Evolutionary conservation across 2,113 vertebrate genomes (phyloP), one percentile per base, ranked within the genome.

Genomic region (Hyaena hyaena): DNA sequence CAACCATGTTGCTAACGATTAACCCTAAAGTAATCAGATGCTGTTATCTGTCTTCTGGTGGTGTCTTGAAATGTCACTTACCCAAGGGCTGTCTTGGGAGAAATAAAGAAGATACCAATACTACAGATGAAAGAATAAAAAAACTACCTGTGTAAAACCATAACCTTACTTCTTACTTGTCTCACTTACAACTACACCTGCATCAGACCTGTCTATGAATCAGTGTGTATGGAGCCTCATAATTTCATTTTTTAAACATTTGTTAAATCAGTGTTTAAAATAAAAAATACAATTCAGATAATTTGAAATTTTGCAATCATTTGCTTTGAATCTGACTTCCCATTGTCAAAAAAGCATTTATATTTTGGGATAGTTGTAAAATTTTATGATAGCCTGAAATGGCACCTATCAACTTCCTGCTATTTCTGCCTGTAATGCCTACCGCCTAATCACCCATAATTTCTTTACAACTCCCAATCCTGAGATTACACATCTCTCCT

Each of bases 1-100:
- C 69, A 97, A 88, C 94, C 76, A 33, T 82, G 94, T 96, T 97
- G 95, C 86, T 97, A 97, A 96, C 0, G 63, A 97, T 97, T 96
- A 97, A 97, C 90, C 77, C 97, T 85, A 90, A 97, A 96, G 81
- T 95, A 94, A 92, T 96, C 90, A 80, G 90, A 94, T 71, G 50
- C 35, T 91, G 83, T 94, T 79, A 85, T 95, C 71, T 91, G 88
- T 96, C 96, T 96, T 95, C 93, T 79, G 58, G 43, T 88, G 74
- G 39, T 45, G 73, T 97, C 95, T 90, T 86, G 74, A 95, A 93
- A 97, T 97, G 93, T 96, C 94, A 86, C 81, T 93, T 88, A 84
- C 23, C 63, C 45, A 80, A 79, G 35, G 35, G 21, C 43, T 89
- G 3, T 87, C 77, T 71, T 35, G 39, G 43, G 23, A 50, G 2